Base-by-base conservation (phyloP, 2,888 invertebrate genomes). In the Chrysomela aeneicollis region DNA sequence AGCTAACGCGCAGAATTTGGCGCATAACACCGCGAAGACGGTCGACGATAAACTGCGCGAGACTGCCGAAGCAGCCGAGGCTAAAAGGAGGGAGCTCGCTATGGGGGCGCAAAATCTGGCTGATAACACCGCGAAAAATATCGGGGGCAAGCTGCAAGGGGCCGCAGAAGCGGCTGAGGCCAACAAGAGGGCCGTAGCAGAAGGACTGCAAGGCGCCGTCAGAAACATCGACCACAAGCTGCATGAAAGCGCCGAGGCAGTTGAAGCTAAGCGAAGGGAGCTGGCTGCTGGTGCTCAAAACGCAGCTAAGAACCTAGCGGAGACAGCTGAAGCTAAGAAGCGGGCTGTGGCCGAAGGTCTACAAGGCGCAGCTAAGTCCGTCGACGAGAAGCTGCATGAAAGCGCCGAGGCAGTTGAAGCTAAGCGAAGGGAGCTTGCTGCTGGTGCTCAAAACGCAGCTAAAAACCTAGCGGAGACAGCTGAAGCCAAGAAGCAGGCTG, bases 101-200 rank as follows among this genome's bases (percentile, higher is more conserved):
- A 46, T 67, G 50, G 71, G 65, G 5, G 68, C 70, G 10, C 72
- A 72, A 55, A 68, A 67, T 47, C 67, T 61, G 57, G 71, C 69
- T 15, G 67, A 70, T 30, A 68, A 66, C 19, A 17, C 70, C 9
- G 71, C 69, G 5, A 63, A 52, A 35, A 84, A 86, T 9, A 86
- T 88, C 49, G 89, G 89, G 76, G 79, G 85, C 68, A 89, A 89
- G 81, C 80, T 90, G 74, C 86, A 87, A 76, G 69, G 71, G 18
- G 62, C 70, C 21, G 67, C 69, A 6, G 67, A 69, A 22, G 59
- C 64, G 6, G 69, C 66, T 17, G 62, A 71, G 22, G 59, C 59
- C 17, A 60, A 69, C 49, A 66, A 57, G 18, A 35, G 54, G 5
- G 61, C 17, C 0, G 22, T 65, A n/a, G 63, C 47, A 6, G 53